Base-by-base conservation (phyloP, 2,888 invertebrate genomes). In the Cheilosia impressa region DNA sequence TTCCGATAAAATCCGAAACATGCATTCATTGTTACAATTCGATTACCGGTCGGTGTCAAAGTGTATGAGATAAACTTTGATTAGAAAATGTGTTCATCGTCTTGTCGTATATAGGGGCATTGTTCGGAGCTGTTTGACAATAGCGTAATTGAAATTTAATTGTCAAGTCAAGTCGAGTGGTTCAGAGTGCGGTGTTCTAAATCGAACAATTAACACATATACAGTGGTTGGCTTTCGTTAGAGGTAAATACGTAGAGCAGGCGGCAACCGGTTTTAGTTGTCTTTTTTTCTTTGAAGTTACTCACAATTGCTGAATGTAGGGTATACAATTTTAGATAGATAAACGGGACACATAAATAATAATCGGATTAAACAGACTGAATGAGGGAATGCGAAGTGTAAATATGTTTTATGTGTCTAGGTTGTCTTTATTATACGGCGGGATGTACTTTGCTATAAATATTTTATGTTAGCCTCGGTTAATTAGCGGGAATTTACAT, bases 61-160 rank as follows among this genome's bases (percentile, higher is more conserved):
- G 52, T 47, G 15, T 34, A 0, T 15, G 53, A 34, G 57, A 69
- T 69, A 69, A 57, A 69, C 43, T 69, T 69, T 69, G 69, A 69
- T 69, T 69, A 57, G 55, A 45, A 69, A 69, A 41, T 52, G 22
- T 53, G 66, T 66, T 53, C 38, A 65, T 68, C 15, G 52, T 38
- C 4, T 52, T 38, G 38, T 71, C 15, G 43, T 62, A 34, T 19
- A 13, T 9, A 7, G 19, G 22, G 55, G 55, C 19, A 24, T 38
- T 57, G 57, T 43, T 62, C 53, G 31, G n/a, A n/a, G 13, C 9
- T 50, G 34, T 31, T 63, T 58, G 68, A 45, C 15, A 19, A 31
- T 13, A 22, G 31, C 22, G 50, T 77, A 77, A 77, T 77, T 77
- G 62, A 53, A 68, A 38, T 68, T 69, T 68, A 69, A 77, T 69